Evolutionary conservation across 1,140 invertebrate genomes (phyloP).

Genomic region (Caerostris extrusa): DNA sequence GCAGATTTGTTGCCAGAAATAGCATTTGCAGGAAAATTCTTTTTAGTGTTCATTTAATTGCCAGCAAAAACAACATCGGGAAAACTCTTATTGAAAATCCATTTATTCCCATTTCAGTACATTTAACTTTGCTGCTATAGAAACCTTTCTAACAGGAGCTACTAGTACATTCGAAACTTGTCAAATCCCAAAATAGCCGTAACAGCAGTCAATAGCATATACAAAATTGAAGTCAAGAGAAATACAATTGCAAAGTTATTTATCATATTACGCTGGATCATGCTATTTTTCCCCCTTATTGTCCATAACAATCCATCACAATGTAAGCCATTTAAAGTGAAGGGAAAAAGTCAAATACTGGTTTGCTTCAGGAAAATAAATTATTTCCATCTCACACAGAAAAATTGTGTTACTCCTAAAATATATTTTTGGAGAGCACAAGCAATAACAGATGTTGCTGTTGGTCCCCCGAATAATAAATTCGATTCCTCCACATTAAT

Average conservation of each 20-base stretch:
- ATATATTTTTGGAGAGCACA: not conserved
- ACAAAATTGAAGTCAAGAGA: not conserved
- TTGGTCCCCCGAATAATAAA: not conserved
- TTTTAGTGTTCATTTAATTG: too few species aligned
- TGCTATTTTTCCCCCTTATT: not conserved
- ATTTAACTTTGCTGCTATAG: not conserved
- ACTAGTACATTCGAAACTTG: not conserved
- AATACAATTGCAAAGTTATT: not conserved
- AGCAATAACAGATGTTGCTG: conserved; percentile 15
- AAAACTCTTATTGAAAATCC: not conserved
- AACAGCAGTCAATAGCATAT: conserved; percentile 11
- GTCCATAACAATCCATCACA: conserved; percentile 9
- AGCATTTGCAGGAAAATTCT: too few species aligned
- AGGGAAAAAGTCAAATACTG: not conserved
- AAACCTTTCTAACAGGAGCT: not conserved
- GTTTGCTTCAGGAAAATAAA: not conserved
- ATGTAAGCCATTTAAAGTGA: not conserved
- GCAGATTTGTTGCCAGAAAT: too few species aligned
- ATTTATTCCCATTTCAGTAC: not conserved
- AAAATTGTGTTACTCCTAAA: not conserved
- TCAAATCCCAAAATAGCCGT: not conserved
- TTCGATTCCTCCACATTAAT: conserved; percentile 12
- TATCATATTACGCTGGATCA: not conserved
- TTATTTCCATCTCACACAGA: not conserved
- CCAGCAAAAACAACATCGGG: not conserved